phyloP scores from a whole-genome alignment of 2,113 vertebrate genomes.

The Neolamprologus toae region DNA sequence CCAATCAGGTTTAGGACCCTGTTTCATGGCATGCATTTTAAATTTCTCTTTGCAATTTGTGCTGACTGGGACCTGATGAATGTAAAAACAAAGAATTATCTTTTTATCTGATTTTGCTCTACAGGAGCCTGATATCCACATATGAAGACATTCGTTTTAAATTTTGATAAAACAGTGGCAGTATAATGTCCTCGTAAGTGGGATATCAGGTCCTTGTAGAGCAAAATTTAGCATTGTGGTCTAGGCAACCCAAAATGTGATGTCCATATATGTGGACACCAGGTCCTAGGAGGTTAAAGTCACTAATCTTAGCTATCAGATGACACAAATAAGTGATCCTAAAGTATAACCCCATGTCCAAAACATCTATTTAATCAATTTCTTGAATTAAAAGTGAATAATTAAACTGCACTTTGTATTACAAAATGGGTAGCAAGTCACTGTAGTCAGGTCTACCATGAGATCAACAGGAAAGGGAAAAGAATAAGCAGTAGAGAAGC shows the following conservation, averaged over 20 bases:
- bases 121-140: not conserved
- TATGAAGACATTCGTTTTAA: not conserved
- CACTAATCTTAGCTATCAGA: not conserved
- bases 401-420: not conserved
- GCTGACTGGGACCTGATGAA: not conserved
- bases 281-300: not conserved
- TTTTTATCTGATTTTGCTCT: not conserved
- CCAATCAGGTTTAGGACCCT: not conserved
- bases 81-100: not conserved
- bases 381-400: not conserved
- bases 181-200: not conserved
- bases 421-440: not conserved
- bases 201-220: not conserved
- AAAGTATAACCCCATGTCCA: not conserved
- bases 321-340: not conserved
- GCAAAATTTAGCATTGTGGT: not conserved
- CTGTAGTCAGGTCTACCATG: not conserved
- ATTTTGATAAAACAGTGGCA: accelerated
- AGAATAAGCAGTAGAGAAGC: not conserved
- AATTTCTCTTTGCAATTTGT: not conserved
- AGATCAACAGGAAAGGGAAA: not conserved
- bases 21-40: not conserved
- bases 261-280: not conserved
- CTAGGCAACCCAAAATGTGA: not conserved
- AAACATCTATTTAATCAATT: not conserved